These are phyloP conservation scores for Pseudomyrmex flavicornis DNA, from an alignment of 1,140 invertebrate genomes.

Conservation along the genomic window DNA sequence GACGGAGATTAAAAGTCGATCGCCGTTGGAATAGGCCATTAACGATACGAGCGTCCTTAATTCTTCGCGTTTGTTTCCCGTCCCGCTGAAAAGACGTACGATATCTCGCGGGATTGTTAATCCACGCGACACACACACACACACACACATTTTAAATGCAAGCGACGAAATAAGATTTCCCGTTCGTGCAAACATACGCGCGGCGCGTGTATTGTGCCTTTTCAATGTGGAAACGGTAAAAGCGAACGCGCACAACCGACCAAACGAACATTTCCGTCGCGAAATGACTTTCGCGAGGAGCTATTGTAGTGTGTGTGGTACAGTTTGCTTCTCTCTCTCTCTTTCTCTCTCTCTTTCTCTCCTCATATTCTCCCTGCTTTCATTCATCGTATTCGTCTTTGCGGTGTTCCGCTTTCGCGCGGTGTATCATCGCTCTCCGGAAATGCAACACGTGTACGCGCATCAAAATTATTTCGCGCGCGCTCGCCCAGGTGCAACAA, in stretches of 20 bases:
- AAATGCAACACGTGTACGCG: too few relatives aligned
- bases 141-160: not conserved
- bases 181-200: not conserved
- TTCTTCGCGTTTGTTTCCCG: not conserved
- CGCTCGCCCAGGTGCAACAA: too few relatives aligned
- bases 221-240: constrained; percentile 17
- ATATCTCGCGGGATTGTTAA: constrained; percentile 17
- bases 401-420: not conserved
- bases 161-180: constrained; percentile 7
- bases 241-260: not conserved
- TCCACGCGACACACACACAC: not conserved
- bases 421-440: not conserved
- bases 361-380: not conserved
- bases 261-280: not conserved
- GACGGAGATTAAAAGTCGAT: constrained; percentile 22
- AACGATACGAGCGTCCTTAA: not conserved
- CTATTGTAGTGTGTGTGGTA: too few relatives aligned
- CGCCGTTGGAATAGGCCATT: not conserved
- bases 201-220: not conserved
- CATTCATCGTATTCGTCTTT: constrained; percentile 11
- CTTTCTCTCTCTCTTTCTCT: too few relatives aligned
- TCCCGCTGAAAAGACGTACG: not conserved
- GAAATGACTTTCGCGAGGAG: constrained; percentile 6
- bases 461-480: not conserved
- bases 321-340: too few relatives aligned